Conservation (phyloP, 2,113 vertebrate species). For the Hemicordylus capensis region DNA sequence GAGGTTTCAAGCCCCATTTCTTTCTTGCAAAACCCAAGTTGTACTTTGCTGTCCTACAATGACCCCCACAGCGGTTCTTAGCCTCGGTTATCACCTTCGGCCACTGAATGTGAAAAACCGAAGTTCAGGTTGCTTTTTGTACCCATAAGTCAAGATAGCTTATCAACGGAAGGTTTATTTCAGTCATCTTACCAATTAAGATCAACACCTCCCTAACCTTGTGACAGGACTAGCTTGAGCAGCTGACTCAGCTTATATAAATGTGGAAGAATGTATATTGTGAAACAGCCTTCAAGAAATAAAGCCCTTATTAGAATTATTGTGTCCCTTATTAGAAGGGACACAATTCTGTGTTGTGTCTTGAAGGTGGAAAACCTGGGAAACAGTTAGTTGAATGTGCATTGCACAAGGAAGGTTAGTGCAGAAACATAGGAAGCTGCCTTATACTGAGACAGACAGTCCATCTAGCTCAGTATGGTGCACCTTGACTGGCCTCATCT, state of each 20-base stretch:
- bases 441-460: no score
- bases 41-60: no score
- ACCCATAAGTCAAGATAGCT: constrained; percentile 48
- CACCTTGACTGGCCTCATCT: no score
- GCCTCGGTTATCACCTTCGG: constrained; percentile 7
- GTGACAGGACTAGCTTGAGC: constrained; percentile 41
- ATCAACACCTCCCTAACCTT: constrained; percentile 61
- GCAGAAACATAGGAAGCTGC: no score
- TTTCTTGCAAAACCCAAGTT: no score
- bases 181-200: constrained; percentile 59
- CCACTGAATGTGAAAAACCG: background rate
- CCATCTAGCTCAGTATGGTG: no score
- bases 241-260: constrained; percentile 21
- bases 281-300: background rate
- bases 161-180: constrained; percentile 42
- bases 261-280: constrained; percentile 44
- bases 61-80: no score
- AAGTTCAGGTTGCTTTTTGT: constrained; percentile 39
- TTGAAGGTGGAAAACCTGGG: no score
- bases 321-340: no score
- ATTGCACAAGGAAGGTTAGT: background rate
- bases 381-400: background rate
- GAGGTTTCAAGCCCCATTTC: no score
- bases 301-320: background rate
- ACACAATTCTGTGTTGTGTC: background rate